phyloP scores from a whole-genome alignment of 2,888 invertebrate genomes.

The Bugulina stolonifera region DNA sequence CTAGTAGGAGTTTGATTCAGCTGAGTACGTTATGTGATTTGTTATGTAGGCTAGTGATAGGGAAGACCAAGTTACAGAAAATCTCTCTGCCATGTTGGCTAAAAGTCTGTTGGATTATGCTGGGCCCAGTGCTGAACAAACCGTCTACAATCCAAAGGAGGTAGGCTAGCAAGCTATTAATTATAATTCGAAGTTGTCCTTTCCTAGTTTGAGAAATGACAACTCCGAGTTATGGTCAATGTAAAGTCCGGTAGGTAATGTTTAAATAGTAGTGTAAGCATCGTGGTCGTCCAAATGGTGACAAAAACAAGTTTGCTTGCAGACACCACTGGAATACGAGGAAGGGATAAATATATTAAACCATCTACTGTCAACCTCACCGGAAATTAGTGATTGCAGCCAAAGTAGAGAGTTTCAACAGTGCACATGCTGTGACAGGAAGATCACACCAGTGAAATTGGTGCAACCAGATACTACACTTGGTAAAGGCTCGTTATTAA shows the following conservation, averaged over 20 bases:
- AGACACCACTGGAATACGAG: not conserved
- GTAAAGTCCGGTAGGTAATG: no score
- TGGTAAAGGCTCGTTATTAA: no score
- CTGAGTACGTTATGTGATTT: not conserved
- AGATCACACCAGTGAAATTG: not conserved
- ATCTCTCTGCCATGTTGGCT: not conserved
- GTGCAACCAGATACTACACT: no score
- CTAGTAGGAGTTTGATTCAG: no score
- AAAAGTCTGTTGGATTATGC: constrained; percentile 12
- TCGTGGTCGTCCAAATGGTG: not conserved
- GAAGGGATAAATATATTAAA: constrained; percentile 1
- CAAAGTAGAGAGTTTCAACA: no score
- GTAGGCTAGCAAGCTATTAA: no score
- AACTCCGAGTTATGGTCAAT: no score
- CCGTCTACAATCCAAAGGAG: constrained; percentile 13
- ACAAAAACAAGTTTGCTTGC: not conserved
- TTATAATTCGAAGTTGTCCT: no score
- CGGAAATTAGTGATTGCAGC: not conserved
- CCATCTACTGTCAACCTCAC: not conserved
- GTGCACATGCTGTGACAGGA: not conserved
- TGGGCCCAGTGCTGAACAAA: not conserved
- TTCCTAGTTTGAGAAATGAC: no score
- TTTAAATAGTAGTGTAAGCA: no score
- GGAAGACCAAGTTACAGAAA: not conserved
- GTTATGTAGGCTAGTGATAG: not conserved